Evolutionary conservation across 2,797 vertebrate species (phyloP).

Genomic region (Champsocephalus esox): DNA sequence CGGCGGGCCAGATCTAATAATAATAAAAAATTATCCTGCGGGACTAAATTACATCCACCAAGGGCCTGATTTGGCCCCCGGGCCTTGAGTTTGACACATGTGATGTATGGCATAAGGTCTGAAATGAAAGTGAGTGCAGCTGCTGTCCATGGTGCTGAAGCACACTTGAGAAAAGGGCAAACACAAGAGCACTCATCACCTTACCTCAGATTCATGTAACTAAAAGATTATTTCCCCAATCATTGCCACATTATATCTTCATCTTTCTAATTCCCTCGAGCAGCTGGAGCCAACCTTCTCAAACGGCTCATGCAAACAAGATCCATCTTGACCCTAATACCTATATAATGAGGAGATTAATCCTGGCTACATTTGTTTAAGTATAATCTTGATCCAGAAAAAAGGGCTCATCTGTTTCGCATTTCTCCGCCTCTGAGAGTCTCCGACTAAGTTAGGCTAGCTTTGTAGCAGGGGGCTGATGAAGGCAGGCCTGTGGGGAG

Average conservation of each 20-base stretch:
- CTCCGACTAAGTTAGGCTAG: slow-evolving; percentile 57
- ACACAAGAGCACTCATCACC: not conserved
- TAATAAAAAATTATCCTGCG: too few relatives aligned
- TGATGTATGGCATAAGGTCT: not conserved
- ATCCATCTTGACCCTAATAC: slow-evolving; percentile 55
- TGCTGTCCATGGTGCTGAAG: slow-evolving; percentile 59
- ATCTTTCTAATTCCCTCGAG: slow-evolving; percentile 41
- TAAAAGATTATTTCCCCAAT: slow-evolving; percentile 23
- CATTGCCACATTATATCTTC: slow-evolving; percentile 7
- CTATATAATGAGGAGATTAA: slow-evolving; percentile 61
- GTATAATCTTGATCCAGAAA: slow-evolving; percentile 50
- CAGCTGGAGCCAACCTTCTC: slow-evolving; percentile 23
- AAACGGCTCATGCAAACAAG: slow-evolving; percentile 33
- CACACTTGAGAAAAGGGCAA: not conserved
- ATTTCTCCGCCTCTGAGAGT: slow-evolving; percentile 32
- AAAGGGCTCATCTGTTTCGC: slow-evolving; percentile 60
- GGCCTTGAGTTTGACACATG: too few relatives aligned
- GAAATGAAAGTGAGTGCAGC: not conserved
- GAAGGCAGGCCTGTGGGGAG: slow-evolving; percentile 68
- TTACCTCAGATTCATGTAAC: slow-evolving; percentile 5
- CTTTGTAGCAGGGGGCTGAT: slow-evolving; percentile 66
- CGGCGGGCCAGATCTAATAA: too few relatives aligned
- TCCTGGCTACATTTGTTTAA: slow-evolving; percentile 55
- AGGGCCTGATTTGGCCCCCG: too few relatives aligned
- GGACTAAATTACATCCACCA: too few relatives aligned